These are phyloP conservation scores for Aphaenogaster ashmeadi DNA, from an alignment of 1,140 invertebrate species.

Conservation along the genomic window DNA sequence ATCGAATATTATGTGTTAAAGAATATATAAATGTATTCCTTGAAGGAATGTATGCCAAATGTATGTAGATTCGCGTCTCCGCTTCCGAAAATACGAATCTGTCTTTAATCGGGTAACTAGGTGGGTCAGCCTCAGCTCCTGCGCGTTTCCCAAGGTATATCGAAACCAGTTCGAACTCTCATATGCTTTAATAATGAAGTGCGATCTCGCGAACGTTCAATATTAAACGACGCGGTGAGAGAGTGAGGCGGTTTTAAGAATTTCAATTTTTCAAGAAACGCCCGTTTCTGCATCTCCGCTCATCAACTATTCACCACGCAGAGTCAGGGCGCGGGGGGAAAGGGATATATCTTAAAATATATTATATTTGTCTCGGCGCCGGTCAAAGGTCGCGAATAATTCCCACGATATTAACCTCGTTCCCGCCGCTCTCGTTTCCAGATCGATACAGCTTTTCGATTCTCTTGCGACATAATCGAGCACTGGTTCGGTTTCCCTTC, in stretches of 20 bases:
- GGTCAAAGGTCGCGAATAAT: conserved; percentile 82
- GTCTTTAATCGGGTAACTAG: conserved; percentile 52
- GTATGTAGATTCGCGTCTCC: neutral
- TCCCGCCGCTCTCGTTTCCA: conserved; percentile 44
- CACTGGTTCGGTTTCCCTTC: conserved; percentile 32
- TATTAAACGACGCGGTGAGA: conserved; percentile 80
- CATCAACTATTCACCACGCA: conserved; percentile 76
- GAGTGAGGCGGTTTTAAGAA: conserved; percentile 82
- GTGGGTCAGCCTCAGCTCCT: conserved; percentile 35
- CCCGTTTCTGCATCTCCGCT: conserved; percentile 76
- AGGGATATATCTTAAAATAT: conserved; percentile 85
- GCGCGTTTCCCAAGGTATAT: conserved; percentile 28
- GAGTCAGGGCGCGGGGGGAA: conserved; percentile 50
- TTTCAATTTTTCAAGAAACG: conserved; percentile 84
- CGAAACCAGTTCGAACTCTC: conserved; percentile 52
- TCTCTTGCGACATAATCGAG: conserved; percentile 19
- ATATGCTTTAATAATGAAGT: conserved; percentile 65
- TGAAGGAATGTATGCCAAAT: conserved; percentile 29
- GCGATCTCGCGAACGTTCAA: conserved; percentile 70
- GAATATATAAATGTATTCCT: neutral
- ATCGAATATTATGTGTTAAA: neutral
- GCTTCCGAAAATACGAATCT: conserved; percentile 57
- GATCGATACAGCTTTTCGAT: conserved; percentile 57
- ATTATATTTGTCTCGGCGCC: conserved; percentile 82
- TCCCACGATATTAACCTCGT: conserved; percentile 68